phyloP scores from a whole-genome alignment of 2,113 vertebrate species.

The Tragelaphus strepsiceros region DNA sequence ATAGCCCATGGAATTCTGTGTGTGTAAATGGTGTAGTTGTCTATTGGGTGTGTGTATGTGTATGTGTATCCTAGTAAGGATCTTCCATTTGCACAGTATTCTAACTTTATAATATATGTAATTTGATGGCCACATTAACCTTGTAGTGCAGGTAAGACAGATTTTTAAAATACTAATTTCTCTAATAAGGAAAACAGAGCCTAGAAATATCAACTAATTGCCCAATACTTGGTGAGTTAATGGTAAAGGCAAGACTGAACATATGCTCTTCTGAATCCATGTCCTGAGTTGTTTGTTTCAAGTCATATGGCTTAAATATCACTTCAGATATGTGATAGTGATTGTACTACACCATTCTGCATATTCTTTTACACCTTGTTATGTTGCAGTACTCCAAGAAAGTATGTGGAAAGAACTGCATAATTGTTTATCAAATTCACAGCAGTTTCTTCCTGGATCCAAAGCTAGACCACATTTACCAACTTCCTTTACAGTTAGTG shows the following conservation, averaged over 20 bases:
- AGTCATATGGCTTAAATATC: neutral
- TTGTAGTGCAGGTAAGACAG: neutral
- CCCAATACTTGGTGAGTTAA: neutral
- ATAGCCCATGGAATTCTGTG: neutral
- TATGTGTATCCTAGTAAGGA: neutral
- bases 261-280: neutral
- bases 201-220: neutral
- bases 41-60: neutral
- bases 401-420: neutral
- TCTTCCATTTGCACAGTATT: neutral
- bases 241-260: neutral
- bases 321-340: neutral
- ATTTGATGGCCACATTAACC: neutral
- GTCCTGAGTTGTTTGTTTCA: neutral
- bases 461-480: neutral
- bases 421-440: neutral
- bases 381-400: neutral
- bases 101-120: neutral
- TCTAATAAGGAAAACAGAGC: neutral
- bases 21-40: neutral
- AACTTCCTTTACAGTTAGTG: neutral
- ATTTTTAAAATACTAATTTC: neutral
- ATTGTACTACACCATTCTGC: neutral
- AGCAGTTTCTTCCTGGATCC: neutral
- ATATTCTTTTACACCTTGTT: neutral